Evolutionary conservation across 37 sponge, comb jelly and placozoan species (phyloP).

Genomic region (Beroe forskalii): DNA sequence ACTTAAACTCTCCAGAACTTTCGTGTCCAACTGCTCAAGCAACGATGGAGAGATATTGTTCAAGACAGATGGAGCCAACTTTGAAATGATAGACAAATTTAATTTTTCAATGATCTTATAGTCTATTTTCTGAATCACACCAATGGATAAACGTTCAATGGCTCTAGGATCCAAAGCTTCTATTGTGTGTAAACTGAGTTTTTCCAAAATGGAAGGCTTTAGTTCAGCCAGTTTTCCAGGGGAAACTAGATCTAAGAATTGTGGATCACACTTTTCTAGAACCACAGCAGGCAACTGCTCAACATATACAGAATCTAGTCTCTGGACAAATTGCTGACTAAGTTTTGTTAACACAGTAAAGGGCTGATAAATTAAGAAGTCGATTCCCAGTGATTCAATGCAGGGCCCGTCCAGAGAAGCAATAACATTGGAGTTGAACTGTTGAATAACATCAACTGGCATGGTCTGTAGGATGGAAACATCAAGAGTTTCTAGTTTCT

Average conservation of each 20-base stretch:
- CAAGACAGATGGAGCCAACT: neutral
- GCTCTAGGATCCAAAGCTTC: neutral
- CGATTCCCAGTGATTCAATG: neutral
- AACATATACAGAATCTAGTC: neutral
- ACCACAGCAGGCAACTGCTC: neutral
- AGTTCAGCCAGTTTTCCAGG: neutral
- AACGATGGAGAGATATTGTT: slow-evolving; percentile 3
- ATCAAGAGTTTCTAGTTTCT: neutral
- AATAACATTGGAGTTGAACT: neutral
- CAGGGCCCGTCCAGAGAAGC: neutral
- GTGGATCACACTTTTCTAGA: slow-evolving; percentile 6
- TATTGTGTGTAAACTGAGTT: slow-evolving; percentile 32
- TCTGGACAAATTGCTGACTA: slow-evolving; percentile 11
- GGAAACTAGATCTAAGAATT: neutral
- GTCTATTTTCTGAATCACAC: slow-evolving; percentile 57
- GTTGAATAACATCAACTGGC: neutral
- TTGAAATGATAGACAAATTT: neutral
- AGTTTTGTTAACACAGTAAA: neutral
- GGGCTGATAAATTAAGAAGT: slow-evolving; percentile 17
- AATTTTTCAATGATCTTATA: slow-evolving; percentile 19
- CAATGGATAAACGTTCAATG: neutral
- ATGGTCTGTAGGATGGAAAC: neutral
- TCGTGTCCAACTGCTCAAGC: neutral
- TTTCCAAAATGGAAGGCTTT: slow-evolving; percentile 11
- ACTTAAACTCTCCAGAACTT: neutral